These are phyloP conservation scores for Parascotia fuliginaria DNA, from an alignment of 2,888 invertebrate species.

Conservation along the genomic window DNA sequence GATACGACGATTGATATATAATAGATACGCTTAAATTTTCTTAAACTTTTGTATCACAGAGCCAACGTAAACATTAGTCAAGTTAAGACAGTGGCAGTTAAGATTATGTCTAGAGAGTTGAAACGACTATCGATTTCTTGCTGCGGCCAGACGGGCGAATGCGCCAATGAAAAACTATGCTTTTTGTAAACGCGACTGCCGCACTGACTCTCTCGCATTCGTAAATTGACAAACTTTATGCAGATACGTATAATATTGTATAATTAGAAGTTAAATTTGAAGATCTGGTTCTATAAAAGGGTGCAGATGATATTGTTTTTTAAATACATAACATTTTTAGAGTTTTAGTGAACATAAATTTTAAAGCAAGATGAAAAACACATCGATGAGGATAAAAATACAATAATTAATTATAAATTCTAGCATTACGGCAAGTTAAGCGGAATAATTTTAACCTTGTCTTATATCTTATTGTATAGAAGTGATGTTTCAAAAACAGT, in stretches of 20 bases:
- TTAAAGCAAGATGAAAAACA: too few species aligned
- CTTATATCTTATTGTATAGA: too few species aligned
- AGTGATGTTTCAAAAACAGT: too few species aligned
- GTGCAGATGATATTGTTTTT: neutral
- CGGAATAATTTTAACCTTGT: too few species aligned
- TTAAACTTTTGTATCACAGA: constrained; percentile 3
- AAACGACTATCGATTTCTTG: constrained; percentile 71
- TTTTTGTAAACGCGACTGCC: constrained; percentile 60
- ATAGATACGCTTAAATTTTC: too few species aligned
- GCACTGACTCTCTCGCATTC: constrained; percentile 46
- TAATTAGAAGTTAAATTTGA: constrained; percentile 28
- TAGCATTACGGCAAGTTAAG: too few species aligned
- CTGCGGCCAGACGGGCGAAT: constrained; percentile 66
- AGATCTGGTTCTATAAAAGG: constrained; percentile 23
- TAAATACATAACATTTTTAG: too few species aligned
- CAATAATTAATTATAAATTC: too few species aligned
- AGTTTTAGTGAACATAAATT: too few species aligned
- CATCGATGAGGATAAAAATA: too few species aligned
- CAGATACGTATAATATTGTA: constrained; percentile 17
- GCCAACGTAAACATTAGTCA: constrained; percentile 37
- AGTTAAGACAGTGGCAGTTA: constrained; percentile 36
- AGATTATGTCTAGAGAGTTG: constrained; percentile 56
- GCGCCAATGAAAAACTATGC: constrained; percentile 77
- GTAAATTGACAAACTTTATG: constrained; percentile 50
- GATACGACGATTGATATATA: too few species aligned